Conservation (phyloP, 2,113 vertebrate species). For the Ptilonorhynchus violaceus region DNA sequence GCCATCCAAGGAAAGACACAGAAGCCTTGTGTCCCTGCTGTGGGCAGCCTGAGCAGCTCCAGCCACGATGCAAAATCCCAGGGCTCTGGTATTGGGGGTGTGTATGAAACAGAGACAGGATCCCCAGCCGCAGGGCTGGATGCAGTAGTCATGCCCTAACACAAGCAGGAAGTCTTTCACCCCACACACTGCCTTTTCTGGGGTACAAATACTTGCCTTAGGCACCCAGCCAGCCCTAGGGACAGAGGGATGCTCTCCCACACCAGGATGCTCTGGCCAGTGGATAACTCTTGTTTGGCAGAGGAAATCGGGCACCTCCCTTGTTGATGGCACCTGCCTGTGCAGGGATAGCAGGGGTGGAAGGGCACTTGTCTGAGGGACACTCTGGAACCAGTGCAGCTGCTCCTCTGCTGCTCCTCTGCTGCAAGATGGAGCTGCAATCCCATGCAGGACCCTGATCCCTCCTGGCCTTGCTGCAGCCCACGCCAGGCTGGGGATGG, state of each 20-base stretch:
- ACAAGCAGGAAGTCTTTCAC: not conserved
- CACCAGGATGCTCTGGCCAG: not conserved
- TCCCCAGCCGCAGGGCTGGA: not conserved
- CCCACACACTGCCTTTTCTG: not conserved
- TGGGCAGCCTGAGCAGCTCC: not conserved
- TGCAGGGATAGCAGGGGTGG: accelerated
- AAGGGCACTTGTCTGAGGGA: not conserved
- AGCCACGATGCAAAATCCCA: accelerated
- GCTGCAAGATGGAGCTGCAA: accelerated
- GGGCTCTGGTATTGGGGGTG: accelerated
- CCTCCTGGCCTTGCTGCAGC: not conserved
- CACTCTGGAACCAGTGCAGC: accelerated
- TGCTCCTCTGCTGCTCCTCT: not conserved
- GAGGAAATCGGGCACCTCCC: accelerated
- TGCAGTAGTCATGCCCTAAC: not conserved
- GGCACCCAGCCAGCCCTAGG: not conserved
- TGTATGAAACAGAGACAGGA: accelerated
- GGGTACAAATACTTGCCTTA: not conserved
- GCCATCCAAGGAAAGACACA: not conserved
- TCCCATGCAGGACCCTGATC: accelerated
- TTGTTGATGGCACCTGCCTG: not conserved
- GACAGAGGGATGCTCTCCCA: accelerated
- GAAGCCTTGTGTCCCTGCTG: not conserved
- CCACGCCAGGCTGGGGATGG: accelerated
- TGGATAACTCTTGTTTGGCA: no score